Percentiles rank a stretch among this genome's conserved stretches.
Conservation (phyloP, 2,888 invertebrate genomes). For the Drosophila mulleri region DNA sequence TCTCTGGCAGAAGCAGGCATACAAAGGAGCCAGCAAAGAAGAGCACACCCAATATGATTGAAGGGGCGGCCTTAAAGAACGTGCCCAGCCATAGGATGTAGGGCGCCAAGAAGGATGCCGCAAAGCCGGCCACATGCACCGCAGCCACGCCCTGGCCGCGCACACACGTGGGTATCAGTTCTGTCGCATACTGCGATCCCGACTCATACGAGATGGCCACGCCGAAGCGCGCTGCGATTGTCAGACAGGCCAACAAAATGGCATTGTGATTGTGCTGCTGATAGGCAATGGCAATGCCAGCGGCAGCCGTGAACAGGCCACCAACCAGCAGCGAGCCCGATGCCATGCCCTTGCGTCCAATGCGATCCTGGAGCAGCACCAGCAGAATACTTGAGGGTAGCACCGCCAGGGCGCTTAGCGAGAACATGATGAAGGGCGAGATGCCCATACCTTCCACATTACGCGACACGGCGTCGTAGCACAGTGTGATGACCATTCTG, state of each 20-base stretch:
- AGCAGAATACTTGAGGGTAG: slow-evolving; percentile 86
- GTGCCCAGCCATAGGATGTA: slow-evolving; percentile 86
- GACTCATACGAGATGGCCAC: slow-evolving; percentile 88
- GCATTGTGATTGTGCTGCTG: slow-evolving; percentile 85
- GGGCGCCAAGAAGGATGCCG: slow-evolving; percentile 87
- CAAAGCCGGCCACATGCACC: slow-evolving; percentile 88
- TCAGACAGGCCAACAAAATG: slow-evolving; percentile 85
- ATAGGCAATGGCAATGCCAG: slow-evolving; percentile 86
- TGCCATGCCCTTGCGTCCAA: slow-evolving; percentile 87
- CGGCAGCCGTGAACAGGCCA: slow-evolving; percentile 86
- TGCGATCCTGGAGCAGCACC: slow-evolving; percentile 84
- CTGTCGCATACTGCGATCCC: slow-evolving; percentile 88
- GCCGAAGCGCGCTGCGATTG: slow-evolving; percentile 87
- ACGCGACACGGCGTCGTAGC: slow-evolving; percentile 87
- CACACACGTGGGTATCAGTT: slow-evolving; percentile 88
- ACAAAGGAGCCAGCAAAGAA: slow-evolving; percentile 86
- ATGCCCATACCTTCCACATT: slow-evolving; percentile 87
- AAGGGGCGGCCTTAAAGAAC: slow-evolving; percentile 86
- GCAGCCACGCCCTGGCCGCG: slow-evolving; percentile 88
- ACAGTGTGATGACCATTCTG: slow-evolving; percentile 87
- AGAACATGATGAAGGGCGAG: slow-evolving; percentile 87
- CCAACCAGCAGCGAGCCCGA: slow-evolving; percentile 86
- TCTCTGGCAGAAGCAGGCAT: slow-evolving; percentile 88
- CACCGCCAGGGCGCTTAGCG: slow-evolving; percentile 86
- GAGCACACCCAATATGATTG: slow-evolving; percentile 86